phyloP scores from a whole-genome alignment of 2,113 vertebrate genomes.

The Ascaphus truei region DNA sequence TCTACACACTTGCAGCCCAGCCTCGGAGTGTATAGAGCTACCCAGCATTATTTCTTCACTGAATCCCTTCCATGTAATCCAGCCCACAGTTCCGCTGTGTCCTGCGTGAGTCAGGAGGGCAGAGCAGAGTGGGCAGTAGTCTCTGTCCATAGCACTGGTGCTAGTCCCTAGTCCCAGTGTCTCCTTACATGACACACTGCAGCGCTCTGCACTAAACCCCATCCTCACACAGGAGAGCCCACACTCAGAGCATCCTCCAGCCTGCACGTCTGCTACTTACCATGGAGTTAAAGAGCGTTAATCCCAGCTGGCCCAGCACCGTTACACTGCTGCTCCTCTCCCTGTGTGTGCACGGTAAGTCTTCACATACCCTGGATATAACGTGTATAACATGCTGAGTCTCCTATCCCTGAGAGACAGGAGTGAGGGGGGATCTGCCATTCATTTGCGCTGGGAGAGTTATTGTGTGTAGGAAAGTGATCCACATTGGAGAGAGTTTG shows the following conservation, averaged over 20 bases:
- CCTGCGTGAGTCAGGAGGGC: neutral
- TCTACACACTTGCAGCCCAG: no score
- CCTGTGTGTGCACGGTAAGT: conserved; percentile 4
- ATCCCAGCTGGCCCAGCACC: neutral
- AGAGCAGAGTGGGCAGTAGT: conserved; percentile 4
- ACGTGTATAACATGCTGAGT: neutral
- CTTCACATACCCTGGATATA: no score
- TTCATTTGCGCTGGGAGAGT: neutral
- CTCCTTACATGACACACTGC: neutral
- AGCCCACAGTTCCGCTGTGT: conserved; percentile 17
- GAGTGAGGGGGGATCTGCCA: no score
- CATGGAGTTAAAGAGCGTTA: conserved; percentile 13
- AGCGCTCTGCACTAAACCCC: neutral
- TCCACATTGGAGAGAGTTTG: conserved; percentile 3
- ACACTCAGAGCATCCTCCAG: neutral
- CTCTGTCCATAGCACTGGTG: conserved; percentile 15
- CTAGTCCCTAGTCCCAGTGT: conserved; percentile 10
- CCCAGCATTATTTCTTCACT: no score
- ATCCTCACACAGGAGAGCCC: neutral
- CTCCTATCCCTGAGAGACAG: no score
- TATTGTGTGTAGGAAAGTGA: neutral
- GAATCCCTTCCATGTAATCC: conserved; percentile 20
- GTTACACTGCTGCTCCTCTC: neutral
- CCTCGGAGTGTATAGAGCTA: no score
- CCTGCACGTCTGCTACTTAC: neutral